These are phyloP conservation scores for Vireo altiloquus DNA, from an alignment of 2,113 vertebrate species.

Conservation along the genomic window DNA sequence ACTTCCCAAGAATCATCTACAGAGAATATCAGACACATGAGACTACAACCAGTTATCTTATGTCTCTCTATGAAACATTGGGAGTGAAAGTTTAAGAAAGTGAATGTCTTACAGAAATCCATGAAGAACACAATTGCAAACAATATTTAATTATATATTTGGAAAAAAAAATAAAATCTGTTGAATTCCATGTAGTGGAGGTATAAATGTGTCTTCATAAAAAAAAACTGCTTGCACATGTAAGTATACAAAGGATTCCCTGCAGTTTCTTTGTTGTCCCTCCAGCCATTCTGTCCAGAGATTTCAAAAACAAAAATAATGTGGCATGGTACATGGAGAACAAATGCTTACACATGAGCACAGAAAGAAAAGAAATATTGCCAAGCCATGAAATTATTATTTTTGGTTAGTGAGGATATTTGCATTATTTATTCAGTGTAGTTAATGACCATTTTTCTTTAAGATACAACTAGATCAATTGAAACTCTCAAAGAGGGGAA, in stretches of 20 bases:
- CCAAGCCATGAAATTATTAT: too few species aligned
- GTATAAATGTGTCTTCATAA: background rate
- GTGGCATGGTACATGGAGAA: background rate
- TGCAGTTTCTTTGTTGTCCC: background rate
- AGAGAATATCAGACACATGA: background rate
- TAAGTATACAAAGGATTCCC: background rate
- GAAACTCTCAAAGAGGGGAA: background rate
- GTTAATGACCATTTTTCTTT: background rate
- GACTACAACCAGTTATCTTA: background rate
- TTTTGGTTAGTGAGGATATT: background rate
- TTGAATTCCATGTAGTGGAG: background rate
- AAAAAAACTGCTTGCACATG: accelerated
- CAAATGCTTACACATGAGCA: background rate
- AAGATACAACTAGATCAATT: background rate
- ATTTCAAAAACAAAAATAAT: background rate
- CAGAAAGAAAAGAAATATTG: background rate
- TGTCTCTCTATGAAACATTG: background rate
- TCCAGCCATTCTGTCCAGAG: background rate
- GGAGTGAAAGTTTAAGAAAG: background rate
- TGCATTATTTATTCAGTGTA: background rate
- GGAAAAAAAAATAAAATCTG: background rate
- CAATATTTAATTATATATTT: background rate
- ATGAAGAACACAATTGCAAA: background rate
- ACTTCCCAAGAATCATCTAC: background rate
- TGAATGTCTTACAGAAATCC: background rate